Conservation (phyloP, 2,113 vertebrate genomes). For the Pygathrix nemaeus region DNA sequence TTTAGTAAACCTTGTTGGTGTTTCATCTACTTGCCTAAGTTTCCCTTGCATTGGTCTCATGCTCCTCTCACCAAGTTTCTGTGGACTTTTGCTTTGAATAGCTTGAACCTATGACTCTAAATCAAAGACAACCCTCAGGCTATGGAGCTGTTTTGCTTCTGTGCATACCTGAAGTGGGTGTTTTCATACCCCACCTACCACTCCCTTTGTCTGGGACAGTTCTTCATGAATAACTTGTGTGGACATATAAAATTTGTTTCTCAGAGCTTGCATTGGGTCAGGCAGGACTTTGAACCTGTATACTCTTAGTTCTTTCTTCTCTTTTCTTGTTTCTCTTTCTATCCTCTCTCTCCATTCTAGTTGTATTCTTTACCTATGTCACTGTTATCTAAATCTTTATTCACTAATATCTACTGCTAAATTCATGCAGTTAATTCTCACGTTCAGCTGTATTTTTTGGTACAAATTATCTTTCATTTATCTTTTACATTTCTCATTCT, state of each 20-base stretch:
- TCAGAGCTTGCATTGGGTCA: neutral
- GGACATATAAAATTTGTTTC: neutral
- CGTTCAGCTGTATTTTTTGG: neutral
- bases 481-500: neutral
- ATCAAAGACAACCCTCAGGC: fast-evolving
- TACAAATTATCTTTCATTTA: neutral
- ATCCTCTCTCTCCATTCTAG: neutral
- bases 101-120: neutral
- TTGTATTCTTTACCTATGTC: neutral
- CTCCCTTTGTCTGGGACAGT: neutral
- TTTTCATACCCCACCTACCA: neutral
- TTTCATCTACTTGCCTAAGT: neutral
- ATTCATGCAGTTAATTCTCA: neutral
- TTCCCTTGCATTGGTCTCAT: neutral
- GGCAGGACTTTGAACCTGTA: neutral
- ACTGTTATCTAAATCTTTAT: neutral
- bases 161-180: neutral
- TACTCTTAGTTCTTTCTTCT: neutral
- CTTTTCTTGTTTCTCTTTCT: neutral
- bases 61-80: neutral
- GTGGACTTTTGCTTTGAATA: neutral
- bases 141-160: neutral
- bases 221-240: neutral
- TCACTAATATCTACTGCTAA: neutral
- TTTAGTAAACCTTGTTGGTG: neutral